Conservation (phyloP, 2,113 vertebrate species). For the Columba livia region DNA sequence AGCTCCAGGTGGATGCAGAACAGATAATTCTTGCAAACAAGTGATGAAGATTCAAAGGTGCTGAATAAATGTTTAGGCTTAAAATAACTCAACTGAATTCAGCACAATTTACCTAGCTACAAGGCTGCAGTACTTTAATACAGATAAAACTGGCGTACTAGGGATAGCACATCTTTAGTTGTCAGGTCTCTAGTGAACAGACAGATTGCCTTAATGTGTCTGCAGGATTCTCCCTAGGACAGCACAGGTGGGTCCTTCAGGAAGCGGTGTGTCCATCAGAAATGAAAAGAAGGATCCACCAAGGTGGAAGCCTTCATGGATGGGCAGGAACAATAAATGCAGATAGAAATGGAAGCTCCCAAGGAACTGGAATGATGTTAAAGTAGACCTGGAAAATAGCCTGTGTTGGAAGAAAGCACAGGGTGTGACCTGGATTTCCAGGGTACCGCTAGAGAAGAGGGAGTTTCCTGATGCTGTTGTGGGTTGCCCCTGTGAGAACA, state of each 20-base stretch:
- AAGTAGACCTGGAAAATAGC: not conserved
- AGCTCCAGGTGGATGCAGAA: not conserved
- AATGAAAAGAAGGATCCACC: not conserved
- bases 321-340: not conserved
- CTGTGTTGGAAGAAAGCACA: not conserved
- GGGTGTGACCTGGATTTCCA: not conserved
- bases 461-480: not conserved
- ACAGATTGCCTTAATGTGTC: not conserved
- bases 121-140: not conserved
- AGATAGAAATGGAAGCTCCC: not conserved
- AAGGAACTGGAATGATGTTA: not conserved
- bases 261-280: not conserved
- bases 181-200: not conserved
- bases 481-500: rapidly evolving
- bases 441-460: not conserved
- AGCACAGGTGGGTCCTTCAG: not conserved
- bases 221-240: not conserved
- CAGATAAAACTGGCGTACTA: not conserved
- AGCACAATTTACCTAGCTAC: not conserved
- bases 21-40: slow-evolving; percentile 14
- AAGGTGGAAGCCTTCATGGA: not conserved
- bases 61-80: not conserved
- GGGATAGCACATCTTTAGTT: not conserved
- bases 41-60: slow-evolving; percentile 10
- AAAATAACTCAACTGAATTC: not conserved